Conservation (phyloP, 2,113 vertebrate species). For the Taxidea taxus region DNA sequence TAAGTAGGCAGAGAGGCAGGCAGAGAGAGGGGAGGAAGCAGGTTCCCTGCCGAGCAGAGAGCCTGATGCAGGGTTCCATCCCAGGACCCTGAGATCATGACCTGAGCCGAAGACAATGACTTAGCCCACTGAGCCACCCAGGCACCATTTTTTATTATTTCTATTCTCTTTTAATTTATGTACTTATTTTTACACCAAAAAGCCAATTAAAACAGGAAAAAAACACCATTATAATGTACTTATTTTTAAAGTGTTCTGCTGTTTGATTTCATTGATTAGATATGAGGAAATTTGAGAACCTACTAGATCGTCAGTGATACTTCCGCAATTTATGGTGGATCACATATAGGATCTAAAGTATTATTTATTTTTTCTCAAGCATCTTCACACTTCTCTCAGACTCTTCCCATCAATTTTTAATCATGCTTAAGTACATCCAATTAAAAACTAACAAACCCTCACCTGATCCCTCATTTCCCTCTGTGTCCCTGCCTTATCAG, state of each 20-base stretch:
- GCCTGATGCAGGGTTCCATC: rapidly evolving
- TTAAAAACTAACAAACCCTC: neutral
- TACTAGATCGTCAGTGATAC: neutral
- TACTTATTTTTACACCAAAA: neutral
- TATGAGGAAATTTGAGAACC: neutral
- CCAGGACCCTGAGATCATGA: no score
- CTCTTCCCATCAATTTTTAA: neutral
- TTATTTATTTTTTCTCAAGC: neutral
- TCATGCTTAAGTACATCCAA: no score
- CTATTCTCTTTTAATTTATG: neutral
- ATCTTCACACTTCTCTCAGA: neutral
- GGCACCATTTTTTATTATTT: neutral
- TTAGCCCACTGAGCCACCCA: no score
- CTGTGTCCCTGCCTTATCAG: neutral
- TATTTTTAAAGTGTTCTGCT: neutral
- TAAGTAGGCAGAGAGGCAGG: no score
- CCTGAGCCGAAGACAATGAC: no score
- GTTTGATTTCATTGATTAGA: neutral
- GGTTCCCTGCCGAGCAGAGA: no score
- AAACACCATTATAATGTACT: neutral
- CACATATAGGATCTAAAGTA: neutral
- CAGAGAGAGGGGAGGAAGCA: no score
- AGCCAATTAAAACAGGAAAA: no score
- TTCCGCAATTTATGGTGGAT: neutral
- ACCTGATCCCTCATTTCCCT: neutral